Evolutionary conservation across 2,888 invertebrate species (phyloP).

Genomic region (Dryadula phaetusa): DNA sequence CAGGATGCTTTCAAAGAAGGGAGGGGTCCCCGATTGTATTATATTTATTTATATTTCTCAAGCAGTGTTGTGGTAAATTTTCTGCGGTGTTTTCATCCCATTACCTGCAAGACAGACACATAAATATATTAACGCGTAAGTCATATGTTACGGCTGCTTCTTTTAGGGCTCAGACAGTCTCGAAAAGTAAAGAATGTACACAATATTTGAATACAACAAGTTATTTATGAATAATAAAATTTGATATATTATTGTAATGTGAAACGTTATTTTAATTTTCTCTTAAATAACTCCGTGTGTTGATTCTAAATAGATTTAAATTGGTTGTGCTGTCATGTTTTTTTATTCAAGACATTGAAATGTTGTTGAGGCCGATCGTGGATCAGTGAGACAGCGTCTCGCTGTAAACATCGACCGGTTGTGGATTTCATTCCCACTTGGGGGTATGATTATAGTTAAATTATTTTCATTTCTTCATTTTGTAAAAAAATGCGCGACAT

Average conservation of each 20-base stretch:
- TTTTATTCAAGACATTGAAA: too few relatives aligned
- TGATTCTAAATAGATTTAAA: too few relatives aligned
- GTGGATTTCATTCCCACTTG: too few relatives aligned
- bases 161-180: conserved; percentile 43
- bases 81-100: conserved; percentile 79
- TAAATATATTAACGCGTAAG: conserved; percentile 76
- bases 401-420: too few relatives aligned
- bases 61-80: conserved; percentile 64
- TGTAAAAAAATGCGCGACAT: too few relatives aligned
- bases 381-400: too few relatives aligned
- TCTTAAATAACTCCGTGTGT: background rate
- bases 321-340: too few relatives aligned
- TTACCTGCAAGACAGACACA: conserved; percentile 79
- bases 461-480: too few relatives aligned
- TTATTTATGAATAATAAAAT: conserved; percentile 13
- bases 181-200: conserved; percentile 19
- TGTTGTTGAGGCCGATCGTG: too few relatives aligned
- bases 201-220: conserved; percentile 21
- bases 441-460: too few relatives aligned
- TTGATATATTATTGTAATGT: conserved; percentile 4
- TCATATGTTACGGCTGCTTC: conserved; percentile 66
- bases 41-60: conserved; percentile 71
- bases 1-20: conserved; percentile 57
- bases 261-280: conserved; percentile 3
- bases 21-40: conserved; percentile 62